Percentiles rank a stretch among this genome's conserved stretches.
Evolutionary conservation across 2,113 vertebrate species (phyloP).

Genomic region (Chloropsis hardwickii): DNA sequence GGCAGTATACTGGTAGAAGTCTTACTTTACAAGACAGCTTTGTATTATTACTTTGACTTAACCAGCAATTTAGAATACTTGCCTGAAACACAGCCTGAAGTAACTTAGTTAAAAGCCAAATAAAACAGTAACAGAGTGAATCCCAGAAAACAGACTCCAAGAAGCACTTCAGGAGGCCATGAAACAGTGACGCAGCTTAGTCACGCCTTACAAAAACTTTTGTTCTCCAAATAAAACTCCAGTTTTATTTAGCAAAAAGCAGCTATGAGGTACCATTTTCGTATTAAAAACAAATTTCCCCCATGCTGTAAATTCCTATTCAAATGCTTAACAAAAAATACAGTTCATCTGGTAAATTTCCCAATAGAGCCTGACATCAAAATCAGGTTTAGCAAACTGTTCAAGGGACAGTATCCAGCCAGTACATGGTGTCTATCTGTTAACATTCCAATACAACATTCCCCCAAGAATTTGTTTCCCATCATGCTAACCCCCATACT

Average conservation of each 20-base stretch:
- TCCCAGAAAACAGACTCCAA: neutral
- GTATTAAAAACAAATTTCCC: neutral
- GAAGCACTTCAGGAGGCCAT: neutral
- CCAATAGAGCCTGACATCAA: neutral
- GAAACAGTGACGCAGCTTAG: neutral
- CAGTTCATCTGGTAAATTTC: neutral
- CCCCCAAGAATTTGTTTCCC: neutral
- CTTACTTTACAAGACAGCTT: constrained; percentile 39
- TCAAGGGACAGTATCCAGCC: neutral
- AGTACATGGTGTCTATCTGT: neutral
- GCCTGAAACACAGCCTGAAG: constrained; percentile 23
- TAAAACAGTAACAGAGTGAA: neutral
- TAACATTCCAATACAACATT: neutral
- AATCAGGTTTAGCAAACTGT: neutral
- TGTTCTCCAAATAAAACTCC: neutral
- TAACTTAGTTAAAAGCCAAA: constrained; percentile 4
- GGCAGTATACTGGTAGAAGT: constrained; percentile 8
- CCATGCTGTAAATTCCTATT: neutral
- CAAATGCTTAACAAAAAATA: neutral
- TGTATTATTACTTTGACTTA: constrained; percentile 21
- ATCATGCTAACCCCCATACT: neutral
- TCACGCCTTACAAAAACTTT: neutral
- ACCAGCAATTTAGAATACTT: constrained; percentile 4
- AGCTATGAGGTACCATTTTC: neutral
- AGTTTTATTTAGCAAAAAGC: neutral